Evolutionary conservation across 2,113 vertebrate species (phyloP).

Genomic region (Grantiella picta): DNA sequence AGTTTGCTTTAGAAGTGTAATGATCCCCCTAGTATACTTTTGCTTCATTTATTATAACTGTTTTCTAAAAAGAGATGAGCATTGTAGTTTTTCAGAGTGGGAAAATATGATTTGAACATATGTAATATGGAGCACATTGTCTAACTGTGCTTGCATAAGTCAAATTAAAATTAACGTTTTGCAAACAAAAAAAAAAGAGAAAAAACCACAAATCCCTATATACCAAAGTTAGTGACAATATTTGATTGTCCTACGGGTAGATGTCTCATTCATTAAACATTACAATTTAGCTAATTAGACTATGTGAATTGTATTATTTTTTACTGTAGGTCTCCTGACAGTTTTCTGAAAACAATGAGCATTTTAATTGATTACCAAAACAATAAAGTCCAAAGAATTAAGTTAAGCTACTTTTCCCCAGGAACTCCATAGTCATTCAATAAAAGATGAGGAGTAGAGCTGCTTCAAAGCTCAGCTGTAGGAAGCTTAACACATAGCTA

Average conservation of each 20-base stretch:
- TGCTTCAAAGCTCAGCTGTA: neutral
- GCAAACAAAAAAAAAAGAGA: neutral
- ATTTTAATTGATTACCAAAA: neutral
- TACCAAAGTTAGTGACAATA: constrained; percentile 59
- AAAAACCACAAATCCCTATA: neutral
- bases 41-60: neutral
- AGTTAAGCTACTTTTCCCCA: neutral
- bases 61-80: neutral
- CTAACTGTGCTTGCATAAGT: neutral
- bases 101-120: neutral
- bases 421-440: neutral
- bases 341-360: neutral
- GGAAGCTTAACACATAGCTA: neutral
- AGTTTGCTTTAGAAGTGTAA: neutral
- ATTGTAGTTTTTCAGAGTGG: neutral
- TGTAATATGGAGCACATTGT: neutral
- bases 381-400: neutral
- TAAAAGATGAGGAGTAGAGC: neutral
- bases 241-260: constrained; percentile 64
- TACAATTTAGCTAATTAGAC: constrained; percentile 72
- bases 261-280: constrained; percentile 72
- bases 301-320: constrained; percentile 22
- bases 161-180: constrained; percentile 16
- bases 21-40: neutral
- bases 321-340: constrained; percentile 11